Evolutionary conservation across 2,113 vertebrate genomes (phyloP).

Genomic region (Dendrocopos noguchii): DNA sequence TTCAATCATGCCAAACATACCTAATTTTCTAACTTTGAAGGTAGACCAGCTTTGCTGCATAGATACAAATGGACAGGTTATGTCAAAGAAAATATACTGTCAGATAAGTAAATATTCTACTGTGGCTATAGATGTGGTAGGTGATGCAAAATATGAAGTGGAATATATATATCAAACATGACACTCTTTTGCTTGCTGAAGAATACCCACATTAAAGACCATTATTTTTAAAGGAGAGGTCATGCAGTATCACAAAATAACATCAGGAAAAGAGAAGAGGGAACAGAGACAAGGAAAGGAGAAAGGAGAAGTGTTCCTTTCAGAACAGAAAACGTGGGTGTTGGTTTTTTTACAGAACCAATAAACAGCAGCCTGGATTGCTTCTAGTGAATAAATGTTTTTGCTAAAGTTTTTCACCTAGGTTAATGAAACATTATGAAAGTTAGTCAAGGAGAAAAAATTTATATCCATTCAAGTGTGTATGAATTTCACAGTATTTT

Average conservation of each 20-base stretch:
- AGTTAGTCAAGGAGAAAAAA: constrained; percentile 52
- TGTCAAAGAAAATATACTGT: background rate
- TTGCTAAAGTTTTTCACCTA: constrained; percentile 6
- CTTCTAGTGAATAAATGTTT: background rate
- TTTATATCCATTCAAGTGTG: constrained; percentile 17
- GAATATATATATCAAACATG: background rate
- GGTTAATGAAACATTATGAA: constrained; percentile 52
- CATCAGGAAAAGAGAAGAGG: background rate
- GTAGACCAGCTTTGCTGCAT: background rate
- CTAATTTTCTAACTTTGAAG: background rate
- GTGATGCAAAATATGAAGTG: background rate
- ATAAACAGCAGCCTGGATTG: background rate
- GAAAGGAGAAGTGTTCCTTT: background rate
- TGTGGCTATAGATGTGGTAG: background rate
- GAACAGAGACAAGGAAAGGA: background rate
- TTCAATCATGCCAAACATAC: background rate
- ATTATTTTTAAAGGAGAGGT: background rate
- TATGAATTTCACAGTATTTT: constrained; percentile 50
- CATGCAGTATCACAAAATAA: background rate
- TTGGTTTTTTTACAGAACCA: background rate
- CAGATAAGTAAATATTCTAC: background rate
- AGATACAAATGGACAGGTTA: background rate
- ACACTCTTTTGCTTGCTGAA: background rate
- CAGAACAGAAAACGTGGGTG: background rate
- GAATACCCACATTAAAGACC: background rate